A percentile compares a stretch with the other conserved stretches of the same genome.
Conservation (phyloP, 2,888 invertebrate species). For the Cryptocephalus moraei region DNA sequence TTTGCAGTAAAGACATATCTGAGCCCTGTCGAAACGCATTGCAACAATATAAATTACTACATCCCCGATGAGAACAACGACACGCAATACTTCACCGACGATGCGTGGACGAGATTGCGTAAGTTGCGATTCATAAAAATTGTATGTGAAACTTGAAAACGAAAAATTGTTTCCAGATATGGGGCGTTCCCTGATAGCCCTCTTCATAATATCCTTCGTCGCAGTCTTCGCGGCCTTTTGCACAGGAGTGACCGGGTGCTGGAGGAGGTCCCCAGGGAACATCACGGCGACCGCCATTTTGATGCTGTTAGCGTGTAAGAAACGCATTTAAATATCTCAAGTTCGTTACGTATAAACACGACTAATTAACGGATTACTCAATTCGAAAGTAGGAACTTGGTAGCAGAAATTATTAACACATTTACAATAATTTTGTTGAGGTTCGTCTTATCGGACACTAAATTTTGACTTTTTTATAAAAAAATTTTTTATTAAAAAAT, state of each 20-base stretch:
- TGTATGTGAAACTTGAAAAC: too few relatives aligned
- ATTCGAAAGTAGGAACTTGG: too few relatives aligned
- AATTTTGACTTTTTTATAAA: too few relatives aligned
- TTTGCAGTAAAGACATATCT: slow-evolving; percentile 76
- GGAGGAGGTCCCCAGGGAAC: slow-evolving; percentile 89
- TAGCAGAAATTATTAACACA: too few relatives aligned
- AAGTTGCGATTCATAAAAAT: slow-evolving; percentile 33
- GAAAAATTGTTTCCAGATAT: slow-evolving; percentile 46
- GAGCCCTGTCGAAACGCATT: slow-evolving; percentile 89
- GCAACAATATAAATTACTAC: slow-evolving; percentile 90
- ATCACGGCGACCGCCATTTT: slow-evolving; percentile 88
- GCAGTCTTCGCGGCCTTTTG: slow-evolving; percentile 89
- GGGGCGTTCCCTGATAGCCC: slow-evolving; percentile 86
- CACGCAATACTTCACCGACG: slow-evolving; percentile 68
- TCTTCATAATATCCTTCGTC: slow-evolving; percentile 87
- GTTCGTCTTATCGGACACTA: too few relatives aligned
- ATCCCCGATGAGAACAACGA: slow-evolving; percentile 81
- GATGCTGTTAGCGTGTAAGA: slow-evolving; percentile 77
- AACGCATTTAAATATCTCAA: neutral
- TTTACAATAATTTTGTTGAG: too few relatives aligned
- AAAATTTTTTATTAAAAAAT: too few relatives aligned
- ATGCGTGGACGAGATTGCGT: slow-evolving; percentile 77
- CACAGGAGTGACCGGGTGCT: slow-evolving; percentile 93
- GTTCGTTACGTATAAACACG: neutral
- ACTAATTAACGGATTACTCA: neutral